A percentile compares a stretch with the other conserved stretches of the same genome.
Conservation (phyloP, 2,888 invertebrate genomes). For the Phragmatobia fuliginosa region DNA sequence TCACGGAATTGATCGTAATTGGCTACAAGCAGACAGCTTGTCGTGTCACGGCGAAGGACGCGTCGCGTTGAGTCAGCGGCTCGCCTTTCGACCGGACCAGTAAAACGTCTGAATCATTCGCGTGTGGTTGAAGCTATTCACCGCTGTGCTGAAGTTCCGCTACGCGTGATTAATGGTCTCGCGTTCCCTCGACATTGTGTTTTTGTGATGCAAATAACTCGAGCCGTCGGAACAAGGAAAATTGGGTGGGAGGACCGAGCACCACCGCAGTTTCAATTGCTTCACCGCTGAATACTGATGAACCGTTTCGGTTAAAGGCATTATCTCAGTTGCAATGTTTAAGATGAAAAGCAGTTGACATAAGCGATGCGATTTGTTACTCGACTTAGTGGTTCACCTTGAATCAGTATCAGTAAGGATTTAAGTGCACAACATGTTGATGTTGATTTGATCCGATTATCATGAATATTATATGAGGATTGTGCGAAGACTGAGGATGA, state of each 20-base stretch:
- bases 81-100: constrained; percentile 68
- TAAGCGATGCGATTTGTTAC: constrained; percentile 57
- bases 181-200: constrained; percentile 85
- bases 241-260: constrained; percentile 83
- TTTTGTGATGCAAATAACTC: constrained; percentile 87
- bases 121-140: constrained; percentile 82
- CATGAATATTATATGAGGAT: constrained; percentile 21
- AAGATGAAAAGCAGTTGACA: constrained; percentile 60
- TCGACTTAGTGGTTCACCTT: constrained; percentile 29
- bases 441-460: constrained; percentile 34
- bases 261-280: constrained; percentile 85
- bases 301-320: constrained; percentile 78
- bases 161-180: constrained; percentile 84
- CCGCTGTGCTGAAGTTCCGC: constrained; percentile 76
- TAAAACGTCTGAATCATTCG: constrained; percentile 81
- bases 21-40: constrained; percentile 22
- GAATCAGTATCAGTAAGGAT: constrained; percentile 35
- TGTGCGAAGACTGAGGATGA: background rate
- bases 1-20: constrained; percentile 39
- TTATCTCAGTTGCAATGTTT: constrained; percentile 74
- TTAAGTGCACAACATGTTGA: constrained; percentile 20
- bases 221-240: constrained; percentile 85
- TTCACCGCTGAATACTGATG: constrained; percentile 84
- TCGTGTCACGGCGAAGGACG: constrained; percentile 23
- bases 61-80: constrained; percentile 35